A percentile compares a stretch with the other conserved stretches of the same genome.
Conservation (phyloP, 2,888 invertebrate species). For the Chromoteleia sp. region DNA sequence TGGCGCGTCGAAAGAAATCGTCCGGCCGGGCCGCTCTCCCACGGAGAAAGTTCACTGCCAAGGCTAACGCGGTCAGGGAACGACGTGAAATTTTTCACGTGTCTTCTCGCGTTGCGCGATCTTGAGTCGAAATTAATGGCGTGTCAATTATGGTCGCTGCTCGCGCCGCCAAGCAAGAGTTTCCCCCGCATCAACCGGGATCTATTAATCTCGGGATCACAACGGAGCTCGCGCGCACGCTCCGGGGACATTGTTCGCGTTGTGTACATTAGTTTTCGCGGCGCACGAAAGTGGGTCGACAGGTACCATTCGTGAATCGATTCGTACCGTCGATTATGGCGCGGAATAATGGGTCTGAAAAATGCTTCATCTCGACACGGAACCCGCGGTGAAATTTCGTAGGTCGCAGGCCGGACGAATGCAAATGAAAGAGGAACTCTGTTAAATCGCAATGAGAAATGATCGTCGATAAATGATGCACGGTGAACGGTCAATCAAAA, state of each 20-base stretch:
- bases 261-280: constrained; percentile 44
- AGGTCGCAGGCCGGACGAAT: background rate
- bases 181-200: constrained; percentile 25
- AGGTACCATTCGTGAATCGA: constrained; percentile 44
- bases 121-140: constrained; percentile 59
- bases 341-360: constrained; percentile 1
- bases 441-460: background rate
- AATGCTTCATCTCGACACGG: background rate
- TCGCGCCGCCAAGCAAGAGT: constrained; percentile 33
- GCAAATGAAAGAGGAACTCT: background rate
- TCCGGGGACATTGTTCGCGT: constrained; percentile 34
- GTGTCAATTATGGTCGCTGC: constrained; percentile 56
- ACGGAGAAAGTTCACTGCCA: constrained; percentile 82
- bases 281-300: constrained; percentile 45
- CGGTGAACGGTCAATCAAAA: background rate
- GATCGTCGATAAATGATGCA: background rate
- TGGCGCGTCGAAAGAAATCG: constrained; percentile 71
- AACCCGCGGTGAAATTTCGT: constrained; percentile 16
- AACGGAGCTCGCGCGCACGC: constrained; percentile 25
- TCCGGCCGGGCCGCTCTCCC: constrained; percentile 54
- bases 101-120: constrained; percentile 52
- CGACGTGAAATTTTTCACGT: constrained; percentile 72
- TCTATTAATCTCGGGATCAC: constrained; percentile 46
- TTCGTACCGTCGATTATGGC: constrained; percentile 29
- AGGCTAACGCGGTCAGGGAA: constrained; percentile 79